These are phyloP conservation scores for Rachycentron canadum DNA, from an alignment of 2,797 vertebrate species.

Conservation along the genomic window DNA sequence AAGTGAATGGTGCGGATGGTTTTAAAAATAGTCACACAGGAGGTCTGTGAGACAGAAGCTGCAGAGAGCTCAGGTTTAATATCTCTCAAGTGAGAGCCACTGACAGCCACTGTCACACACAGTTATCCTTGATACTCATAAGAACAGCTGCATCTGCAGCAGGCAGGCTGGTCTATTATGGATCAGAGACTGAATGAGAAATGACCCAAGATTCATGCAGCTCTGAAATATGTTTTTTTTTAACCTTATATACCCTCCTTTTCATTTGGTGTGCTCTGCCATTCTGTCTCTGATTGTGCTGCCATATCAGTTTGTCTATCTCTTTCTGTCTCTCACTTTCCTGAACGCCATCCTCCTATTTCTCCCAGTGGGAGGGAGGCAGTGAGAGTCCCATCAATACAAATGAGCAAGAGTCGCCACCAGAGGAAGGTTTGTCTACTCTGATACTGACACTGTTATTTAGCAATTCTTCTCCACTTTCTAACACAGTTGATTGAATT, in stretches of 20 bases:
- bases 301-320: constrained; percentile 41
- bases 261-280: constrained; percentile 54
- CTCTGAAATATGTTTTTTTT: constrained; percentile 72
- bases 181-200: constrained; percentile 76
- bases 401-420: constrained; percentile 48
- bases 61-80: constrained; percentile 80
- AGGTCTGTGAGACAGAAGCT: constrained; percentile 62
- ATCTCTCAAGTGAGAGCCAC: constrained; percentile 75
- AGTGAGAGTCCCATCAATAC: constrained; percentile 54
- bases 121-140: constrained; percentile 77
- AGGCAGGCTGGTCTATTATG: constrained; percentile 75
- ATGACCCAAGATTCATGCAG: constrained; percentile 66
- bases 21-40: constrained; percentile 78
- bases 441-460: constrained; percentile 42
- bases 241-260: constrained; percentile 27
- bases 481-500: constrained; percentile 50
- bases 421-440: constrained; percentile 53
- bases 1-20: constrained; percentile 48
- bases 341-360: constrained; percentile 6
- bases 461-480: constrained; percentile 51
- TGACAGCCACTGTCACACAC: constrained; percentile 75
- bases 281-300: constrained; percentile 34
- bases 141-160: constrained; percentile 58
- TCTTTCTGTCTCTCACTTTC: constrained; percentile 30
- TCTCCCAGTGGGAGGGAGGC: constrained; percentile 41